Conservation (phyloP, 2,888 invertebrate genomes). For the Hybos culiciformis region DNA sequence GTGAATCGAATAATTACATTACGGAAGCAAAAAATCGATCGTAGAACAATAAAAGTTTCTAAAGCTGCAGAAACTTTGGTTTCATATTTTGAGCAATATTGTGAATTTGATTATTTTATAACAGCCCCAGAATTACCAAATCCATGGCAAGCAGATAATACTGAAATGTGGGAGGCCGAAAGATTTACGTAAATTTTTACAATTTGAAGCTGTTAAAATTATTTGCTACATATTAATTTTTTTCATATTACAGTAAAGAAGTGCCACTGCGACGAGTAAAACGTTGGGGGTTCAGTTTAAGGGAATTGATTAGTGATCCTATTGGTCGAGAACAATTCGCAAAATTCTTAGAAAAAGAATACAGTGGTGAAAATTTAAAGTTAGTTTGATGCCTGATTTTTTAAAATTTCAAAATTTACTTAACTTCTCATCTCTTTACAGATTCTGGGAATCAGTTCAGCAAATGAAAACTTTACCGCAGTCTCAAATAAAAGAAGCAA, state of each 20-base stretch:
- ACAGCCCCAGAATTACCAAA: conserved; percentile 87
- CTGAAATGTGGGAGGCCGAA: conserved; percentile 96
- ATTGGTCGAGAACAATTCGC: conserved; percentile 92
- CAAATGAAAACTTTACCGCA: conserved; percentile 80
- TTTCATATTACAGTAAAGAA: conserved; percentile 55
- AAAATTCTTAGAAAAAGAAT: conserved; percentile 92
- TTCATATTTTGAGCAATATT: conserved; percentile 88
- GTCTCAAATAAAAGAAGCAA: conserved; percentile 66
- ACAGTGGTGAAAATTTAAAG: conserved; percentile 97
- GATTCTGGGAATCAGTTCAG: conserved; percentile 93
- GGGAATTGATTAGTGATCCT: conserved; percentile 88
- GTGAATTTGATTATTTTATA: conserved; percentile 91
- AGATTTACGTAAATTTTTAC: conserved; percentile 53
- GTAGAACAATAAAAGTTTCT: conserved; percentile 79
- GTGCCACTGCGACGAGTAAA: conserved; percentile 85
- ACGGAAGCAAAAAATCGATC: conserved; percentile 65
- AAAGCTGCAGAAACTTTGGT: conserved; percentile 91
- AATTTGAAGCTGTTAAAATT: not conserved
- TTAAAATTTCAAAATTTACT: not conserved
- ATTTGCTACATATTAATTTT: not conserved
- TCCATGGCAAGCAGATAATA: conserved; percentile 93
- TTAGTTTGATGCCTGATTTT: conserved; percentile 36
- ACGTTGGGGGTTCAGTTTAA: conserved; percentile 93
- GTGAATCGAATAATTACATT: conserved; percentile 53
- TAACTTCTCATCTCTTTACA: conserved; percentile 27